These are phyloP conservation scores for Pungitius pungitius DNA, from an alignment of 2,113 vertebrate genomes.

Conservation along the genomic window DNA sequence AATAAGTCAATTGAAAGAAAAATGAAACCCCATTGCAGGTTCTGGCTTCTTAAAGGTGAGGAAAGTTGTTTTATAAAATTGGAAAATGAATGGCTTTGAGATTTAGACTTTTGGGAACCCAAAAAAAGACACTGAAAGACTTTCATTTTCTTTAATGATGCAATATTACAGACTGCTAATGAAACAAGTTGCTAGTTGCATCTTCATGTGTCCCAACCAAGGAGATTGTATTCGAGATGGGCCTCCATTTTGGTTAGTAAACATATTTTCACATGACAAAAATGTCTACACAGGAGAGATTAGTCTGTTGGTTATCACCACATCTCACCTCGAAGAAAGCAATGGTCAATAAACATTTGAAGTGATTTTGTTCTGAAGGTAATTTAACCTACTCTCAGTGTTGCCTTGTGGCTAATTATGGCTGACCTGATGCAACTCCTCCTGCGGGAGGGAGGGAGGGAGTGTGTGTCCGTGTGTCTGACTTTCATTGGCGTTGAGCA, in stretches of 20 bases:
- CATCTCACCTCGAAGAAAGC: neutral
- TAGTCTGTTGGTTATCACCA: neutral
- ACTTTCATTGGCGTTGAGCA: conserved; percentile 81
- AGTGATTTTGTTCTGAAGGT: conserved; percentile 62
- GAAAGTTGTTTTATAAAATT: neutral
- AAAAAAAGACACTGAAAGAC: neutral
- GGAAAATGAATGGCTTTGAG: neutral
- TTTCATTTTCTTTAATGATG: neutral
- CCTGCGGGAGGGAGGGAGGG: conserved; percentile 47
- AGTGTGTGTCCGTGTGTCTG: conserved; percentile 26
- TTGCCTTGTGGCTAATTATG: conserved; percentile 39
- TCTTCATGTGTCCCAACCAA: neutral
- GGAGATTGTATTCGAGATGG: neutral
- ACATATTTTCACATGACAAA: neutral
- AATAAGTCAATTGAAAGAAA: neutral
- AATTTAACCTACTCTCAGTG: conserved; percentile 15
- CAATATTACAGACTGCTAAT: neutral
- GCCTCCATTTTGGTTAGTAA: neutral
- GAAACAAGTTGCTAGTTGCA: neutral
- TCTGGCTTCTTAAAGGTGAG: neutral
- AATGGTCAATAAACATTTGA: neutral
- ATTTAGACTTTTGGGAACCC: neutral
- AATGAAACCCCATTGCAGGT: neutral
- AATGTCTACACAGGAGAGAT: neutral
- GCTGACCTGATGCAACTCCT: conserved; percentile 53